Evolutionary conservation across 1,140 invertebrate genomes (phyloP).

Genomic region (Schmidtea mediterranea): DNA sequence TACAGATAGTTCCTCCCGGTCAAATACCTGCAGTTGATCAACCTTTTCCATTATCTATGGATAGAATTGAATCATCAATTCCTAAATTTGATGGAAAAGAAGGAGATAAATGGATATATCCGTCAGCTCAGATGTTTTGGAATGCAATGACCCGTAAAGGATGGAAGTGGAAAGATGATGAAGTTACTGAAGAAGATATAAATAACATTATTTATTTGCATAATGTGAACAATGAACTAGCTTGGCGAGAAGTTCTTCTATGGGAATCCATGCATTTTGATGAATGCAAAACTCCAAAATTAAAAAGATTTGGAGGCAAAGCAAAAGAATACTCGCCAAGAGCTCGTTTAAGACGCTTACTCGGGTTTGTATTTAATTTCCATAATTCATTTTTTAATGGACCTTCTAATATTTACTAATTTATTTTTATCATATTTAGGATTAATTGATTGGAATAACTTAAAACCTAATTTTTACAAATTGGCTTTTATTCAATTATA

Average conservation of each 20-base stretch:
- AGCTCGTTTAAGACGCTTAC: conserved; percentile 51
- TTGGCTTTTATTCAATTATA: too few species aligned
- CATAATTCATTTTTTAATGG: too few species aligned
- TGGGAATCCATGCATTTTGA: conserved; percentile 50
- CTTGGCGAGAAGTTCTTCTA: conserved; percentile 61
- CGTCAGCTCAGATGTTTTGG: conserved; percentile 99
- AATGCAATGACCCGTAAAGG: conserved; percentile 96
- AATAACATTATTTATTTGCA: conserved; percentile 87
- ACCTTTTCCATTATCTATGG: conserved; percentile 60
- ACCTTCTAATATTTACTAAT: too few species aligned
- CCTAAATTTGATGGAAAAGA: conserved; percentile 45
- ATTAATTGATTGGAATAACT: too few species aligned
- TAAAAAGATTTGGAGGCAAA: conserved; percentile 88
- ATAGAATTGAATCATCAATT: conserved; percentile 61
- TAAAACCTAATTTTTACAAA: too few species aligned
- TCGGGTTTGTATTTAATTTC: conserved; percentile 28
- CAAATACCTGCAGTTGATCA: conserved; percentile 77
- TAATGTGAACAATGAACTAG: conserved; percentile 92
- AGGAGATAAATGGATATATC: conserved; percentile 64
- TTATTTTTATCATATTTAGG: too few species aligned
- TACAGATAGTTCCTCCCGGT: conserved; percentile 67
- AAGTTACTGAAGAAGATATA: conserved; percentile 65
- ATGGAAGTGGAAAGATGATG: conserved; percentile 85
- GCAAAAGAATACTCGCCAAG: conserved; percentile 73
- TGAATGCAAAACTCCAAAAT: conserved; percentile 24